Base-by-base conservation (phyloP, 2,888 invertebrate genomes). In the Harmothoe impar region DNA sequence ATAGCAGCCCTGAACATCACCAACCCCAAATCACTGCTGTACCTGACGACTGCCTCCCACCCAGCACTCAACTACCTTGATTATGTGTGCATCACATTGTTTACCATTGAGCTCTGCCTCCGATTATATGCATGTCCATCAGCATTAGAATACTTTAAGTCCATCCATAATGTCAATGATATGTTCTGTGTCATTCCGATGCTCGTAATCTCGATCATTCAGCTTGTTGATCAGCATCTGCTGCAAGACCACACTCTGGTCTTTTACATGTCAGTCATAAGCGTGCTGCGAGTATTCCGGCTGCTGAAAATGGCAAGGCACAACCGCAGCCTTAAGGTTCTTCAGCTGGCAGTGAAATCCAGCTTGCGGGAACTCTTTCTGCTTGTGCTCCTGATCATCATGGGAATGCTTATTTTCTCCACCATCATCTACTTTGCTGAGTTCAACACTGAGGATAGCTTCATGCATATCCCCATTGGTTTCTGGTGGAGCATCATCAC, bases 401-500 rank as follows among this genome's bases (percentile, higher is more conserved):
- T 91, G 90, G 92, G 91, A 20, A 91, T 90, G 89, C 68, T 91
- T 33, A 85, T 91, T 0, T 91, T 91, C 89, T 90, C 92, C 0
- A 91, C 92, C 12, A n/a, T 90, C 23, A 89, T 91, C 20, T 91
- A 91, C 89, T 91, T 89, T 78, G 89, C 90, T 10, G 92, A 91
- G 51, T 91, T 91, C 35, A 23, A 90, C 43, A 35, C 56, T 29
- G 84, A 77, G 20, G 43, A 84, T 33, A 35, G 68, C 23, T 91
- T 91, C 89, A 1, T 77, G 23, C 31, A 89, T 52, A 91, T 91
- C 52, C 92, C 92, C 25, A 81, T 91, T 12, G 88, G 86, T 20
- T 91, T 89, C 89, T 91, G 91, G 91, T 91, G 91, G 91, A 77
- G 88, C 15, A 89, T 91, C 17, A 81, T 91, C 33, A 91, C 91